phyloP scores from a whole-genome alignment of 2,888 invertebrate species.

The Rotaria socialis region DNA sequence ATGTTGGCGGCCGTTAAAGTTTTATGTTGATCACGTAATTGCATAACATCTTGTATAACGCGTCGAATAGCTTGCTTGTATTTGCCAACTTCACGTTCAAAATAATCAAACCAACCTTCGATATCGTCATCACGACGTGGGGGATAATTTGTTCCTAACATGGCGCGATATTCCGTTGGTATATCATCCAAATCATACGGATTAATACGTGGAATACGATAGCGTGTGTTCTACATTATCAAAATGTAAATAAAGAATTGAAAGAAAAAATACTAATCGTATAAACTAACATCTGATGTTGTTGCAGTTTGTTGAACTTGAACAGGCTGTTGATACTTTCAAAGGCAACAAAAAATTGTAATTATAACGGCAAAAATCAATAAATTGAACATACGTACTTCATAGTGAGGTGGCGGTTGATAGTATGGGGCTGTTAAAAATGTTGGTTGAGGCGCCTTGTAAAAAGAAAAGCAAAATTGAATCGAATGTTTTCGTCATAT shows the following conservation, averaged over 20 bases:
- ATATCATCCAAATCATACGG: slow-evolving; percentile 39
- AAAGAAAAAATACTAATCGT: too few species aligned
- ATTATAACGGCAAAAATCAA: not conserved
- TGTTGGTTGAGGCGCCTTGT: not conserved
- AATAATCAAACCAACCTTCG: slow-evolving; percentile 44
- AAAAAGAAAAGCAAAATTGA: not conserved
- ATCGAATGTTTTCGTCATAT: not conserved
- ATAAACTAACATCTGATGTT: too few species aligned
- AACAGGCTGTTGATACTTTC: too few species aligned
- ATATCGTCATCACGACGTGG: slow-evolving; percentile 38
- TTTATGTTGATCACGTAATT: slow-evolving; percentile 40
- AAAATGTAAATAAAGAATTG: not conserved
- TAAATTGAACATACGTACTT: not conserved
- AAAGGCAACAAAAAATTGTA: too few species aligned
- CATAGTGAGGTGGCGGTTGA: not conserved
- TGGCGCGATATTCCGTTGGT: slow-evolving; percentile 42
- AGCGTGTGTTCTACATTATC: not conserved
- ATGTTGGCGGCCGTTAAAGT: slow-evolving; percentile 31
- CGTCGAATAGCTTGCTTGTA: slow-evolving; percentile 38
- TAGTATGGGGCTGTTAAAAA: not conserved
- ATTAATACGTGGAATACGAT: slow-evolving; percentile 19
- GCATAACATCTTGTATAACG: slow-evolving; percentile 39
- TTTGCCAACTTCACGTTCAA: slow-evolving; percentile 22
- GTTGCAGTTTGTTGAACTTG: too few species aligned
- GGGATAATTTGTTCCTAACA: slow-evolving; percentile 29